Conservation (phyloP, 2,797 vertebrate species). For the Falco rusticolus region DNA sequence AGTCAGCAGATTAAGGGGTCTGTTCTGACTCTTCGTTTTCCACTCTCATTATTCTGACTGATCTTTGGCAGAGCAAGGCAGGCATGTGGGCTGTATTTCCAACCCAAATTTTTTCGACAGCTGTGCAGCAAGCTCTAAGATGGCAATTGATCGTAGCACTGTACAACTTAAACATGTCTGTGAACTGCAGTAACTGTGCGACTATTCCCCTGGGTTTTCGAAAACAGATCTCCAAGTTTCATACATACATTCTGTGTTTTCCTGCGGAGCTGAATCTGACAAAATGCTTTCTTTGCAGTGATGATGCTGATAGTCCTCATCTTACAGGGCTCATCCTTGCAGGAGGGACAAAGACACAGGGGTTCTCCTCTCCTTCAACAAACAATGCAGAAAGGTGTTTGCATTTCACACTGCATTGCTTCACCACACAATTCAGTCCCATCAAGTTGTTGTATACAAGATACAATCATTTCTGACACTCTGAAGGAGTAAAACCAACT, state of each 20-base stretch:
- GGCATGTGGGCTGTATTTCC: background rate
- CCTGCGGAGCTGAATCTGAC: background rate
- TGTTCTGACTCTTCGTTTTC: background rate
- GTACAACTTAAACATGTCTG: background rate
- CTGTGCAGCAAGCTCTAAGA: background rate
- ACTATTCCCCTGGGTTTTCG: background rate
- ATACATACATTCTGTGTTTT: background rate
- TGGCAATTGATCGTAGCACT: background rate
- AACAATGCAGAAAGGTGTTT: background rate
- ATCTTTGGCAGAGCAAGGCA: conserved; percentile 8
- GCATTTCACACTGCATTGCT: background rate
- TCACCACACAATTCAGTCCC: background rate
- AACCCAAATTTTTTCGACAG: background rate
- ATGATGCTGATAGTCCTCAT: background rate
- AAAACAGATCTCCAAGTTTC: background rate
- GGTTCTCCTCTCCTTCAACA: background rate
- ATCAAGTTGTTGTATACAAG: background rate
- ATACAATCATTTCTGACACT: background rate
- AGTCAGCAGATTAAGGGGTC: background rate
- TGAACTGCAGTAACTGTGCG: background rate
- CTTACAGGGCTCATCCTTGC: background rate
- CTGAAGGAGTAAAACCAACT: background rate
- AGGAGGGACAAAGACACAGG: background rate
- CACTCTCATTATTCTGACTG: background rate
- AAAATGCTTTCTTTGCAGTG: background rate